phyloP scores from a whole-genome alignment of 2,113 vertebrate species.

The Asarcornis scutulata region DNA sequence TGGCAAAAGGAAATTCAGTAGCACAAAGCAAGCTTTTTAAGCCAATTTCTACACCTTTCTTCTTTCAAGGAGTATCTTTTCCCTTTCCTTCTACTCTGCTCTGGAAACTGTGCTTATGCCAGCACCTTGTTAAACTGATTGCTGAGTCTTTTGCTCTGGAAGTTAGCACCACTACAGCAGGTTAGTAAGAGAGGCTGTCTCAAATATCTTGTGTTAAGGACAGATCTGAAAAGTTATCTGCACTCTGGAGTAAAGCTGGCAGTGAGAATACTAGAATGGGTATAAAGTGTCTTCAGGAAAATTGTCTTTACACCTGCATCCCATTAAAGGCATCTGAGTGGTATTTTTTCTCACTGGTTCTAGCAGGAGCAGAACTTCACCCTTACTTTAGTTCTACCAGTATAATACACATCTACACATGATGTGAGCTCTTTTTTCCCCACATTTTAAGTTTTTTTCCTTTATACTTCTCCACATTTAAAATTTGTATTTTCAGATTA shows the following conservation, averaged over 20 bases:
- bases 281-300: constrained; percentile 59
- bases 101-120: constrained; percentile 68
- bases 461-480: not conserved
- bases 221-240: constrained; percentile 76
- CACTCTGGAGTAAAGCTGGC: constrained; percentile 58
- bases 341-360: not conserved
- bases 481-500: not conserved
- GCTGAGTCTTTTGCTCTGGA: constrained; percentile 64
- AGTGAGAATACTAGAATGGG: constrained; percentile 55
- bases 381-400: not conserved
- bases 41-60: constrained; percentile 15
- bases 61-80: constrained; percentile 22
- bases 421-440: not conserved
- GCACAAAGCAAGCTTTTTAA: not conserved
- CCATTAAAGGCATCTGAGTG: constrained; percentile 20
- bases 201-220: constrained; percentile 74
- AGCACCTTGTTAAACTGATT: constrained; percentile 64
- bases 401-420: not conserved
- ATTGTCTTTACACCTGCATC: not conserved
- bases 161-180: constrained; percentile 63
- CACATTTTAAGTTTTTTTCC: not conserved
- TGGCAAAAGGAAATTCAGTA: not conserved
- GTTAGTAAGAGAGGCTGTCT: constrained; percentile 69
- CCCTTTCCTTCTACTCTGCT: constrained; percentile 1
- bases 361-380: not conserved